Percentiles rank a stretch among this genome's conserved stretches.
These are phyloP conservation scores for Athripsodes cinereus DNA, from an alignment of 2,888 invertebrate species.

Conservation along the genomic window DNA sequence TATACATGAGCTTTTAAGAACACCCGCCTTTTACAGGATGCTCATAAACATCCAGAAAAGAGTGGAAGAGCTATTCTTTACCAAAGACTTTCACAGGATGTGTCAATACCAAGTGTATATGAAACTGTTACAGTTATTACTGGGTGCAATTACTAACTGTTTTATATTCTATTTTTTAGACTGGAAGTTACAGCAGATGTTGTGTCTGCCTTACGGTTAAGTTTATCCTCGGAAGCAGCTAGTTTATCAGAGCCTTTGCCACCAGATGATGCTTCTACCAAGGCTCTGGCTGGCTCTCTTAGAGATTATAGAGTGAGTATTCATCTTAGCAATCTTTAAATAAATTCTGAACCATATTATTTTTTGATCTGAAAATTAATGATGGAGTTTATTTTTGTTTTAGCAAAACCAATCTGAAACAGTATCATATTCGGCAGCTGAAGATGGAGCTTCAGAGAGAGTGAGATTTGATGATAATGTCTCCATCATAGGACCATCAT, in stretches of 20 bases:
- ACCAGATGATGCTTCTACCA: constrained; percentile 57
- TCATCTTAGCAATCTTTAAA: background rate
- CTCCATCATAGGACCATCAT: constrained; percentile 44
- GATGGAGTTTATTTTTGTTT: constrained; percentile 22
- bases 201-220: constrained; percentile 24
- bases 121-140: too few species aligned
- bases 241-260: constrained; percentile 54
- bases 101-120: too few species aligned
- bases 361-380: background rate
- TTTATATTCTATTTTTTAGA: constrained; percentile 35
- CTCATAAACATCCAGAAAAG: too few species aligned
- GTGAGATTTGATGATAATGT: constrained; percentile 61
- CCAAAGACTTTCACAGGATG: too few species aligned
- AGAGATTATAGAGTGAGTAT: constrained; percentile 55
- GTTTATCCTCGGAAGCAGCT: constrained; percentile 54
- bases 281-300: constrained; percentile 72
- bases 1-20: too few species aligned
- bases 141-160: too few species aligned
- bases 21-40: too few species aligned
- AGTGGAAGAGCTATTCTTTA: too few species aligned
- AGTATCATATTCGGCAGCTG: constrained; percentile 36
- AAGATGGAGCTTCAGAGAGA: constrained; percentile 52
- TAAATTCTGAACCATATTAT: background rate
- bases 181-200: constrained; percentile 71
- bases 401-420: constrained; percentile 37